Base-by-base conservation (phyloP, 2,113 vertebrate species). In the Eulemur macaco region DNA sequence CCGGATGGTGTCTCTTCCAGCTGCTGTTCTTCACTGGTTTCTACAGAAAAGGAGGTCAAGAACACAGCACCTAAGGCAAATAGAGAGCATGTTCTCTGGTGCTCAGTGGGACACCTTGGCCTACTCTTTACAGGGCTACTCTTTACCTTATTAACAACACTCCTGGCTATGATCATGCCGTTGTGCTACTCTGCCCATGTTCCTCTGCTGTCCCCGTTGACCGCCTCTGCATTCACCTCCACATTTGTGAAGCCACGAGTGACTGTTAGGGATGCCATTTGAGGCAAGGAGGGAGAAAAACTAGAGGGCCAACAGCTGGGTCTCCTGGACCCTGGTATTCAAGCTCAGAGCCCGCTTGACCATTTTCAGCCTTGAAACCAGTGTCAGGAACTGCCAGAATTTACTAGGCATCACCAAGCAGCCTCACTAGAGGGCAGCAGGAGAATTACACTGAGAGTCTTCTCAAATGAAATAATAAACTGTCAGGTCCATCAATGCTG, bases 361-460 rank as follows among this genome's bases (percentile, higher is more conserved):
- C 34, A 3, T 80, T 89, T 42, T 42, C 34, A 80, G 42, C 56
- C 56, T 92, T 76, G 84, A 73, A 54, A 37, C 29, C 15, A 8
- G 8, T 5, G 25, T 23, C 8, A 8, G 45, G 14, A 82, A 25
- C n/a, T 5, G n/a, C 25, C 21, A 21, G 18, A 12, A 18, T 63
- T 87, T 37, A 63, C 50, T 54, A 10, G 31, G 20, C 69, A 83
- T 56, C 60, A 34, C 45, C 1, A 0, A 63, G 56, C 42, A 1
- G 5, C 76, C 74, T 64, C 81, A 42, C 85, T 92, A 87, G 88
- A 54, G 88, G 91, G 93, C 95, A 92, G 86, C 85, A 88, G 68
- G 10, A 18, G 89, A 94, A 39, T n/a, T 60, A 52, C 42, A 63
- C 9, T n/a, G 50, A 60, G 78, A 54, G 6, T 60, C 84, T 54